A percentile compares a stretch with the other conserved stretches of the same genome.
Conservation (phyloP, 2,888 invertebrate species). For the Oscheius onirici region DNA sequence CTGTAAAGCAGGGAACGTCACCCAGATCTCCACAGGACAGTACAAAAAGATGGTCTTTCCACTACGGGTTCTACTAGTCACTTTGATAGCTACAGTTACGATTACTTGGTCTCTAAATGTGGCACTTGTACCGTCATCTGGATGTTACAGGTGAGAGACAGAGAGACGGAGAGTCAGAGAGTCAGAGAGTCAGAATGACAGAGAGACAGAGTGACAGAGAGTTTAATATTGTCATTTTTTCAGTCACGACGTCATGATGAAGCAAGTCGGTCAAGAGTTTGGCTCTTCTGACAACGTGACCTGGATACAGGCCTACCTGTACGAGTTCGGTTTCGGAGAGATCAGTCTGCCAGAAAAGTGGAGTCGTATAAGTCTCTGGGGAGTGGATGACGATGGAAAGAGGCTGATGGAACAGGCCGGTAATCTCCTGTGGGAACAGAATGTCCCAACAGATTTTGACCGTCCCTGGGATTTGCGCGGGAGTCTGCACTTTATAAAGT, state of each 20-base stretch:
- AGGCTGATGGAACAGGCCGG: slow-evolving; percentile 49
- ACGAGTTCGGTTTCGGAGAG: slow-evolving; percentile 62
- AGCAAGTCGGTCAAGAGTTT: slow-evolving; percentile 57
- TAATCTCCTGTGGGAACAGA: slow-evolving; percentile 54
- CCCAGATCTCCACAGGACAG: not conserved
- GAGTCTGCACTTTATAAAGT: slow-evolving; percentile 54
- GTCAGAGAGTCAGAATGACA: too few species aligned
- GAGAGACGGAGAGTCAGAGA: too few species aligned
- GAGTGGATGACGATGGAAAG: slow-evolving; percentile 48
- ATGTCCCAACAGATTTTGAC: slow-evolving; percentile 59
- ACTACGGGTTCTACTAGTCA: not conserved
- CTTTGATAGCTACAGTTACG: not conserved
- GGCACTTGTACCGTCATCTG: slow-evolving; percentile 64
- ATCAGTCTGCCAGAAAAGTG: slow-evolving; percentile 54
- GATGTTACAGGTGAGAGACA: slow-evolving; percentile 61
- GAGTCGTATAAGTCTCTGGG: slow-evolving; percentile 50
- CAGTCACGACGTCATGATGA: slow-evolving; percentile 67
- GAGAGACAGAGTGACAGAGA: not conserved
- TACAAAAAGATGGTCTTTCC: slow-evolving; percentile 8
- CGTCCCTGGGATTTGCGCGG: slow-evolving; percentile 61
- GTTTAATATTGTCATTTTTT: not conserved
- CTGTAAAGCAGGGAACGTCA: too few species aligned
- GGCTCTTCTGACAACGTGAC: slow-evolving; percentile 48
- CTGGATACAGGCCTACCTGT: slow-evolving; percentile 65
- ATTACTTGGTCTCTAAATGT: slow-evolving; percentile 30